Conservation (phyloP, 2,113 vertebrate species). For the Pomatostomus ruficeps region DNA sequence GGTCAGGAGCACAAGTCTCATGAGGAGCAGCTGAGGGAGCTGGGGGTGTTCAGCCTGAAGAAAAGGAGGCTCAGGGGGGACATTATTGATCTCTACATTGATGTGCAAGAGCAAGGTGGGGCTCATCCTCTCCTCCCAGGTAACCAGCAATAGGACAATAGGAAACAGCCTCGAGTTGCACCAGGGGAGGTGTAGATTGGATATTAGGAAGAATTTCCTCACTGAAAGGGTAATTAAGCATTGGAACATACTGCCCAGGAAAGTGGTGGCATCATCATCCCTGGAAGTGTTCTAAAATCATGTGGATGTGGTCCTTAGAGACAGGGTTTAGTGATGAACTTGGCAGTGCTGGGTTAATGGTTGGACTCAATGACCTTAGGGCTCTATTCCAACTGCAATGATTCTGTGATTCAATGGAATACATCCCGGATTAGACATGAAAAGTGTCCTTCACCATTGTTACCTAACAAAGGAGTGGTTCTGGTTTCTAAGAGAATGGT, state of each 20-base stretch:
- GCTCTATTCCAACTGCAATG: not conserved
- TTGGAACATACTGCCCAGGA: not conserved
- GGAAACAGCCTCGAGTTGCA: not conserved
- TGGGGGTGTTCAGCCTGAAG: not conserved
- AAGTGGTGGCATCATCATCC: not conserved
- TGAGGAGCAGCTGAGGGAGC: not conserved
- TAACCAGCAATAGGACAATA: not conserved
- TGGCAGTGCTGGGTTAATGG: not conserved
- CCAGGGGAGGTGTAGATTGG: not conserved
- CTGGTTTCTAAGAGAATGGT: not conserved
- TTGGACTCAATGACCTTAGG: no score
- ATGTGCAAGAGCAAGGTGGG: fast-evolving
- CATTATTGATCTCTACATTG: not conserved
- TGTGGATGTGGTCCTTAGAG: not conserved
- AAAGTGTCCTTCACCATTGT: not conserved
- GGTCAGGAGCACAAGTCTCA: not conserved
- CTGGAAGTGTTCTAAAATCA: not conserved
- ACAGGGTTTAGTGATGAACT: not conserved
- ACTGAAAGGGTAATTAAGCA: not conserved
- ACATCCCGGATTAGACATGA: not conserved
- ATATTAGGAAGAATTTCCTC: not conserved
- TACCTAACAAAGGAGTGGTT: not conserved
- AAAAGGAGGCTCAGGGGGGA: not conserved
- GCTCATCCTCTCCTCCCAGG: not conserved
- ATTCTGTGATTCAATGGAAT: not conserved